Evolutionary conservation across 2,888 invertebrate genomes (phyloP).

Genomic region (Caenorhabditis sulstoni): DNA sequence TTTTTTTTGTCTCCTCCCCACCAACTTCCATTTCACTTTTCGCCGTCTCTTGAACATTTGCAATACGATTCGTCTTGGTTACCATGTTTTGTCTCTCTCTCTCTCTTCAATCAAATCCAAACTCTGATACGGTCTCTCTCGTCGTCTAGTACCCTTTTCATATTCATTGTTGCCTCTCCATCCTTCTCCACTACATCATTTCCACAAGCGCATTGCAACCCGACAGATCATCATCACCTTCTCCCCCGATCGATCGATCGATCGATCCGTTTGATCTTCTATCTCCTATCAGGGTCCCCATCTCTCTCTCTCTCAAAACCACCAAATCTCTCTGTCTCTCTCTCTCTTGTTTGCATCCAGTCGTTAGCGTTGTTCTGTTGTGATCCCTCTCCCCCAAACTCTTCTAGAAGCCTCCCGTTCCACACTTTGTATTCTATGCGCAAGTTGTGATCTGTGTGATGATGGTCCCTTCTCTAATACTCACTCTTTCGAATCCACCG

Average conservation of each 20-base stretch:
- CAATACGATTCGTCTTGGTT: conserved; percentile 20
- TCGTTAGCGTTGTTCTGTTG: conserved; percentile 30
- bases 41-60: background rate
- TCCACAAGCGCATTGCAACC: conserved; percentile 9
- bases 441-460: conserved; percentile 56
- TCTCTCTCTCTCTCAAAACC: conserved; percentile 25
- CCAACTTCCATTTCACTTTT: background rate
- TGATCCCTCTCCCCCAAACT: conserved; percentile 32
- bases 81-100: conserved; percentile 34
- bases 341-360: conserved; percentile 2
- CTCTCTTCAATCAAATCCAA: background rate
- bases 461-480: conserved; percentile 15
- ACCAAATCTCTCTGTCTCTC: no score
- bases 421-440: conserved; percentile 47
- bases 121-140: conserved; percentile 39
- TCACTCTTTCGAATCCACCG: no score
- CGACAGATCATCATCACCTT: background rate
- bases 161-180: conserved; percentile 33
- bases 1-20: conserved; percentile 3
- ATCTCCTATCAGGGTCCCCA: conserved; percentile 46
- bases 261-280: conserved; percentile 14
- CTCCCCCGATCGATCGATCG: no score
- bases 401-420: background rate
- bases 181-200: conserved; percentile 1
- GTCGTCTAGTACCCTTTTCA: conserved; percentile 43